Evolutionary conservation across 2,797 vertebrate species (phyloP), one percentile per base, ranked within the genome.

Genomic region (Pyrocephalus nanus): DNA sequence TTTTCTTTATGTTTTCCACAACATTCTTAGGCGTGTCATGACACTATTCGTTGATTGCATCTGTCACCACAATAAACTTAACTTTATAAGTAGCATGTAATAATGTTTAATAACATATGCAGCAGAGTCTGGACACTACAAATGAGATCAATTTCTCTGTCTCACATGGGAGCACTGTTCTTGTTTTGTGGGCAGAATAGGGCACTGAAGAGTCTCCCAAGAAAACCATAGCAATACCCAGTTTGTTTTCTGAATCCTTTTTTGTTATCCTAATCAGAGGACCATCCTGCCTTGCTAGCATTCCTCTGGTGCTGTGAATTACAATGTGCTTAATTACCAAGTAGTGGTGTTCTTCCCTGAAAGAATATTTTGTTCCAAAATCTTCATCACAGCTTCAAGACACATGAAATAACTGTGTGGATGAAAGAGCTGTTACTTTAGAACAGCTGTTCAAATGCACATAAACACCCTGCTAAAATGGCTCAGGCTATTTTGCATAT

Each of bases 311-410:
- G 55, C 48, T 0, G 0, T 51, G 74, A 84, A 79, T 93, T 74
- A 81, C 40, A 62, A 30, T 2, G 4, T 81, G 26, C 40, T 93
- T 95, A 92, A 93, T 88, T 95, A 84, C 60, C 22, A 78, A 92
- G 64, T 60, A 86, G 51, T 27, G 2, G 26, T 60, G 29, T 93
- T 96, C 58, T 78, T 93, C 55, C 34, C 27, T 86, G 70, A 32
- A 88, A 81, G 88, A 88, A 95, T 95, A 81, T 95, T 95, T 93
- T 95, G 88, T 95, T 94, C 88, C 48, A 23, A 76, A 71, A 60
- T 70, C 66, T 81, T 66, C 57, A 38, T 92, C 57, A n/a, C 30
- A 54, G 32, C 45, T 88, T 88, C 43, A 81, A 58, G 71, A 73
- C 29, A 30, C 29, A 53, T 84, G 74, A 82, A 92, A 67, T 76